Evolutionary conservation across 2,113 vertebrate species (phyloP).

Genomic region (Nothoprocta pentlandii): DNA sequence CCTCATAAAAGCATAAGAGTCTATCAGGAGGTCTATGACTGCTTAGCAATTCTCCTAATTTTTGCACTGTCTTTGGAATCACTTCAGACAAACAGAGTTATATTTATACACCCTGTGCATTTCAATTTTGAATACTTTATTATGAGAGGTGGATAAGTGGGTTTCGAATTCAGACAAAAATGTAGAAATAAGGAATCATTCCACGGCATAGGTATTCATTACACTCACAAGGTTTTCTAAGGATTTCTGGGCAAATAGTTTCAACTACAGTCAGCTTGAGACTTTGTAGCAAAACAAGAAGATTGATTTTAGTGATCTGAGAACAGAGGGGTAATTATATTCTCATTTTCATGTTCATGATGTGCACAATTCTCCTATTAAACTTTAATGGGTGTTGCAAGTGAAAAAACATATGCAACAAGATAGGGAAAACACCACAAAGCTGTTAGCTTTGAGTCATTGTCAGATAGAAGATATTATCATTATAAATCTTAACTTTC

Average conservation of each 20-base stretch:
- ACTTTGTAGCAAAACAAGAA: slow-evolving; percentile 39
- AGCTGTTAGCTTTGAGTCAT: slow-evolving; percentile 35
- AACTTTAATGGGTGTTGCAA: slow-evolving; percentile 56
- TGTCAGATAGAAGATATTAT: slow-evolving; percentile 67
- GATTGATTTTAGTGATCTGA: slow-evolving; percentile 64
- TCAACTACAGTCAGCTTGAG: background rate
- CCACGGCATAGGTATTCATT: background rate
- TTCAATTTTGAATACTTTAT: background rate
- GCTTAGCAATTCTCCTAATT: slow-evolving; percentile 19
- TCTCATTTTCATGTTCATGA: slow-evolving; percentile 63
- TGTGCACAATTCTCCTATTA: slow-evolving; percentile 62
- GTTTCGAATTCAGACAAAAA: background rate
- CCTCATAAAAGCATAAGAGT: background rate
- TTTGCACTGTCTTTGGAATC: slow-evolving; percentile 40
- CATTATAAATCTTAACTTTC: slow-evolving; percentile 45
- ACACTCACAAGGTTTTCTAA: background rate
- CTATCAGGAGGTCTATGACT: slow-evolving; percentile 14
- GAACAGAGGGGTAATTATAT: slow-evolving; percentile 67
- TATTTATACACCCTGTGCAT: background rate
- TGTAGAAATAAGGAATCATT: background rate
- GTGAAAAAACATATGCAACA: slow-evolving; percentile 51
- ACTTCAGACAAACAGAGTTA: background rate
- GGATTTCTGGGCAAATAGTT: slow-evolving; percentile 5
- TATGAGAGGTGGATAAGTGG: background rate
- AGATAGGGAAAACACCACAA: slow-evolving; percentile 38